Evolutionary conservation across 2,797 vertebrate species (phyloP).

Genomic region (Craterocephalus amniculus): DNA sequence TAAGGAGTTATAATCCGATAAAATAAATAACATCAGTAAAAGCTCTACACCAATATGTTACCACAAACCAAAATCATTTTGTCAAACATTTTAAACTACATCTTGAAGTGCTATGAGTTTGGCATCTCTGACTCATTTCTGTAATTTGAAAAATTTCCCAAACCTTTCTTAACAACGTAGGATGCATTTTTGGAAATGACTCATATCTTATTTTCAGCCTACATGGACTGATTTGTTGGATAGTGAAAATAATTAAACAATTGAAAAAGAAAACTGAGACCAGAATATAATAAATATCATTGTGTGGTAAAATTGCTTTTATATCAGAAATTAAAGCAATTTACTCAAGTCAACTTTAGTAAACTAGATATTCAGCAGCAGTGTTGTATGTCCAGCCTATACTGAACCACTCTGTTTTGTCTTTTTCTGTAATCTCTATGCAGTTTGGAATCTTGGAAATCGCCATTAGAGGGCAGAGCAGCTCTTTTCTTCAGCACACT

Average conservation of each 20-base stretch:
- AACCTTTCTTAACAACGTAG: not conserved
- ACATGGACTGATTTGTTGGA: not conserved
- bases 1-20: not conserved
- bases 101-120: not conserved
- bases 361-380: not conserved
- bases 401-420: not conserved
- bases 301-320: too few species aligned
- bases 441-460: not conserved
- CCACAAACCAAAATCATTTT: not conserved
- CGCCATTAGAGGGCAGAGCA: conserved; percentile 75
- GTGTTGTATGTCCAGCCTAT: not conserved
- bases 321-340: not conserved
- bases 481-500: conserved; percentile 50
- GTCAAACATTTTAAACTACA: not conserved
- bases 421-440: not conserved
- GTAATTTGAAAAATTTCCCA: not conserved
- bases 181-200: not conserved
- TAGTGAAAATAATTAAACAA: not conserved
- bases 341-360: not conserved
- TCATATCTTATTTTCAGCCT: not conserved
- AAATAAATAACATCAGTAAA: not conserved
- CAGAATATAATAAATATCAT: not conserved
- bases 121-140: not conserved
- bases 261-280: not conserved
- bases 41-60: not conserved